A percentile compares a stretch with the other conserved stretches of the same genome.
These are phyloP conservation scores for Erpornis zantholeuca DNA, from an alignment of 2,113 vertebrate species.

Conservation along the genomic window DNA sequence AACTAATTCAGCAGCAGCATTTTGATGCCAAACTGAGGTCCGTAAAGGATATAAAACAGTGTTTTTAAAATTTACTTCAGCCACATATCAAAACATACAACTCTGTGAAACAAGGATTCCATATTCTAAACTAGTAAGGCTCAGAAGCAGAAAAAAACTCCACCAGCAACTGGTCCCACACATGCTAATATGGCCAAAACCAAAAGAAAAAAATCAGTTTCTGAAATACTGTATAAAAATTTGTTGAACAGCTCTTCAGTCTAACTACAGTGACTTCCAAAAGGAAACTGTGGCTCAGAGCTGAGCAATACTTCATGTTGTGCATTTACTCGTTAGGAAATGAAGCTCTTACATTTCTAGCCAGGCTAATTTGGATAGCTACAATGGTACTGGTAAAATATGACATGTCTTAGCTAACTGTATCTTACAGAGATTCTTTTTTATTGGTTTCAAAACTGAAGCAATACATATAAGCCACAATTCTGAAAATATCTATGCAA, in stretches of 20 bases:
- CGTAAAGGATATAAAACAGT: slow-evolving; percentile 24
- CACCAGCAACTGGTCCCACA: slow-evolving; percentile 33
- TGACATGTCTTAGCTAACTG: neutral
- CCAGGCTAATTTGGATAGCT: neutral
- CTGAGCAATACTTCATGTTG: neutral
- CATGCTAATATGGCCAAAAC: slow-evolving; percentile 17
- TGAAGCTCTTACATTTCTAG: neutral
- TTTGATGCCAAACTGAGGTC: slow-evolving; percentile 47
- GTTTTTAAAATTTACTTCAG: slow-evolving; percentile 19
- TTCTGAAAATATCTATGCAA: slow-evolving; percentile 18
- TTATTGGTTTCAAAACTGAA: slow-evolving; percentile 41
- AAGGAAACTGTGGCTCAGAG: neutral
- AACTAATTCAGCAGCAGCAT: slow-evolving; percentile 44
- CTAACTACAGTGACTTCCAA: slow-evolving; percentile 8
- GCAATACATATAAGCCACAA: slow-evolving; percentile 19
- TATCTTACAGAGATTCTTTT: neutral
- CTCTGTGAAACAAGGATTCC: slow-evolving; percentile 4
- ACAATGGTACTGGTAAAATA: neutral
- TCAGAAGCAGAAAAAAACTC: slow-evolving; percentile 59
- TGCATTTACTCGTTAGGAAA: neutral
- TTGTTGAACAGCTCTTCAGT: neutral
- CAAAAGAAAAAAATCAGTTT: neutral
- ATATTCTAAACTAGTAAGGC: slow-evolving; percentile 32
- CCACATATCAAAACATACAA: slow-evolving; percentile 25
- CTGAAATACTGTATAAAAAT: slow-evolving; percentile 33